Evolutionary conservation across 2,113 vertebrate species (phyloP).

Genomic region (Nothoprocta perdicaria): DNA sequence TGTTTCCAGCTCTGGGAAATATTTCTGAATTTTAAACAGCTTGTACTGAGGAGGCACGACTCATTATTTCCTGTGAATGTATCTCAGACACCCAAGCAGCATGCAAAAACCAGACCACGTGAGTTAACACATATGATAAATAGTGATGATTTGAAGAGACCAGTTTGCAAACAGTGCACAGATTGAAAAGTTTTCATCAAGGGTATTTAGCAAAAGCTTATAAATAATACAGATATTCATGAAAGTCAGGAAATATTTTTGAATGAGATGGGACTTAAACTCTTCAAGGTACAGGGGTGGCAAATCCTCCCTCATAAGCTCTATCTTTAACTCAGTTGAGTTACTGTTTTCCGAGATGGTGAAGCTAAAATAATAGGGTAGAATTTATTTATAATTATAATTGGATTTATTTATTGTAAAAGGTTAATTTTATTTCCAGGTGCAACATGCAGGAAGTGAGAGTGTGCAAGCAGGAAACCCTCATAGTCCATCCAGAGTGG

Average conservation of each 20-base stretch:
- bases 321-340: not conserved
- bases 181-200: slow-evolving; percentile 54
- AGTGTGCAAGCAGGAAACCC: not conserved
- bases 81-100: slow-evolving; percentile 5
- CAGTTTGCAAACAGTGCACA: slow-evolving; percentile 55
- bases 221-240: slow-evolving; percentile 40
- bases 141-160: slow-evolving; percentile 49
- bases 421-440: not conserved
- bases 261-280: slow-evolving; percentile 20
- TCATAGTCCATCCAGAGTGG: not conserved
- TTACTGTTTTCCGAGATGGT: not conserved
- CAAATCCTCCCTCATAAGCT: not conserved
- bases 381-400: too few species aligned
- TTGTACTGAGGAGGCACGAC: not conserved
- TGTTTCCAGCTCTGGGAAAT: not conserved
- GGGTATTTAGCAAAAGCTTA: not conserved
- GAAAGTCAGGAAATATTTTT: slow-evolving; percentile 7
- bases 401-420: not conserved
- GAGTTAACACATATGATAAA: slow-evolving; percentile 39
- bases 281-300: not conserved
- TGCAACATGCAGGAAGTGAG: not conserved
- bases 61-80: slow-evolving; percentile 41
- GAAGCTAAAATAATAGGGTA: not conserved
- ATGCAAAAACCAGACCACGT: slow-evolving; percentile 17
- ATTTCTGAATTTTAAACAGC: slow-evolving; percentile 47